Evolutionary conservation across 92 coral and sea anemone species (phyloP).

Genomic region (Palythoa grandis): DNA sequence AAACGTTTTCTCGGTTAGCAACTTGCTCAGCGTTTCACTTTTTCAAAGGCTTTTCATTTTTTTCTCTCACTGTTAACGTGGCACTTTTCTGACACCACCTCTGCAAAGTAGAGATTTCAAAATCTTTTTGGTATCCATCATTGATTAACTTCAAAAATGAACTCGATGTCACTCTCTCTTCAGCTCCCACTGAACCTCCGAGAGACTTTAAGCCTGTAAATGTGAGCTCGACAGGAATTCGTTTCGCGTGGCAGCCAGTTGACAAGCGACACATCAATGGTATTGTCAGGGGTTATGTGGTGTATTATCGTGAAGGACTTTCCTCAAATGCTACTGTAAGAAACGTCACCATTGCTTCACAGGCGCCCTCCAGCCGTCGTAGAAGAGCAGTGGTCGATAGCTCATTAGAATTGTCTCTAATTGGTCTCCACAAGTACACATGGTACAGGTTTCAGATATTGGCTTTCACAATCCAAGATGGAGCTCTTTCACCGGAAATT

Average conservation of each 20-base stretch:
- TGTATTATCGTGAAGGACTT: conserved; percentile 53
- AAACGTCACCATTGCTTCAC: conserved; percentile 48
- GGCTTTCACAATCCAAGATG: conserved; percentile 79
- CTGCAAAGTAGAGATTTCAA: too few relatives aligned
- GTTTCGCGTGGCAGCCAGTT: conserved; percentile 76
- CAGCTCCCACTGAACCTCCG: conserved; percentile 76
- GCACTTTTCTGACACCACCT: too few relatives aligned
- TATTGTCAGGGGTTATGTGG: conserved; percentile 57
- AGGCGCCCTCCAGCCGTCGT: conserved; percentile 36
- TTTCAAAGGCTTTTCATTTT: background rate
- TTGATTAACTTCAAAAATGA: background rate
- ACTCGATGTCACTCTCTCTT: background rate
- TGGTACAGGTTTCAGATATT: conserved; percentile 76
- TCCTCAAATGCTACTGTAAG: conserved; percentile 40
- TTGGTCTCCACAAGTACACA: conserved; percentile 71
- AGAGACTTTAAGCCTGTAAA: conserved; percentile 65
- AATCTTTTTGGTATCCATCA: too few relatives aligned
- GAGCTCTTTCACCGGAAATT: conserved; percentile 71
- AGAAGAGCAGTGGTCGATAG: conserved; percentile 51
- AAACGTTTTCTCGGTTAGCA: too few relatives aligned
- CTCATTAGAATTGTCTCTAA: conserved; percentile 46
- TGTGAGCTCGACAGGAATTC: conserved; percentile 62
- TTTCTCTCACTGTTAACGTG: background rate
- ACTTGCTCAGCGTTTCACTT: background rate
- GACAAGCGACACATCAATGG: conserved; percentile 70